A percentile compares a stretch with the other conserved stretches of the same genome.
Conservation (phyloP, 2,888 invertebrate genomes). For the Drosophila multiciliata region DNA sequence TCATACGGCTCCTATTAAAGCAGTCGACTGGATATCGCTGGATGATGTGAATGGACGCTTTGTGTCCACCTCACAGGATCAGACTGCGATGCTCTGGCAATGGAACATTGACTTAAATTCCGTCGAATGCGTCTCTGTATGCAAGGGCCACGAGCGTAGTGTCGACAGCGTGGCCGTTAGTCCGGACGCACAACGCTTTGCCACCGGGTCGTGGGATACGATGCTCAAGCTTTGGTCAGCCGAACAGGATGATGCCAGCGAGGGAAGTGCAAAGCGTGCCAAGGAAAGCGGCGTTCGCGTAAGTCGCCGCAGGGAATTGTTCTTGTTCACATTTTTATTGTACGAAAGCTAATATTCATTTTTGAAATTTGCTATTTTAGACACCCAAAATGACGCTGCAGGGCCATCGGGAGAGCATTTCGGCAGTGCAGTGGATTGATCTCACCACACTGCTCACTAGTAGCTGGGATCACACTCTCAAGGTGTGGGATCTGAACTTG, state of each 20-base stretch:
- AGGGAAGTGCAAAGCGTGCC: conserved; percentile 88
- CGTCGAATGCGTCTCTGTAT: conserved; percentile 91
- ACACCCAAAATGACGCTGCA: conserved; percentile 94
- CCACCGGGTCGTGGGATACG: conserved; percentile 97
- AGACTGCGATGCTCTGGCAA: conserved; percentile 95
- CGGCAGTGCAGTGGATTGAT: conserved; percentile 93
- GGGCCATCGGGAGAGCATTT: conserved; percentile 96
- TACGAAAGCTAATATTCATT: background rate
- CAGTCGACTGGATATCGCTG: conserved; percentile 93
- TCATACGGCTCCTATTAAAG: conserved; percentile 94
- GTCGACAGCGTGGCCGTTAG: conserved; percentile 94
- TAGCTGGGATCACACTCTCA: conserved; percentile 98
- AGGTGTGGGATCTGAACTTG: conserved; percentile 96
- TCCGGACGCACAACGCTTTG: conserved; percentile 88
- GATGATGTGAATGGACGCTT: conserved; percentile 88
- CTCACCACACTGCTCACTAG: conserved; percentile 91
- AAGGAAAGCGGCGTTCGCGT: conserved; percentile 86
- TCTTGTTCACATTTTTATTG: background rate
- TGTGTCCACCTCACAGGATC: conserved; percentile 95
- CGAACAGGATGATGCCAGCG: conserved; percentile 87
- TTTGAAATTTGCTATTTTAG: conserved; percentile 82
- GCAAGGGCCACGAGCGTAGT: conserved; percentile 96
- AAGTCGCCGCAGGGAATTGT: conserved; percentile 13
- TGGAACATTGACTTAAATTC: conserved; percentile 91
- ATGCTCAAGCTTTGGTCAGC: conserved; percentile 96